phyloP scores from a whole-genome alignment of 2,113 vertebrate species.

The Ascaphus truei region DNA sequence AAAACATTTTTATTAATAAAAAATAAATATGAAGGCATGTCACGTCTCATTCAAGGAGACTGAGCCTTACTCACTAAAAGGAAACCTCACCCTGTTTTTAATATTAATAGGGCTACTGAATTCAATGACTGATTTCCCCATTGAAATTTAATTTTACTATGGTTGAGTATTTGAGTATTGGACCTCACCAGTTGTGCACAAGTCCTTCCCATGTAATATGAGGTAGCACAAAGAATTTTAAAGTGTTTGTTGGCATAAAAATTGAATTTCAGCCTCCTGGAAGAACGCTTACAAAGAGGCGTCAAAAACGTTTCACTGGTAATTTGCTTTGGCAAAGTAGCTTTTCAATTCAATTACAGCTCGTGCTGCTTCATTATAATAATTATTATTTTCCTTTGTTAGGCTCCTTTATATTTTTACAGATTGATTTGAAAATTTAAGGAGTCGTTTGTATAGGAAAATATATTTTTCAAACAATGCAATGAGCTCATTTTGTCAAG shows the following conservation, averaged over 20 bases:
- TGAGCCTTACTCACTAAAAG: no score
- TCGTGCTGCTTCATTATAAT: slow-evolving; percentile 27
- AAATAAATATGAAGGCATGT: no score
- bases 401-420: slow-evolving; percentile 15
- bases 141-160: no score
- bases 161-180: no score
- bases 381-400: slow-evolving; percentile 20
- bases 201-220: no score
- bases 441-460: not conserved
- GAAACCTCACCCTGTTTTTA: no score
- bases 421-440: slow-evolving; percentile 15
- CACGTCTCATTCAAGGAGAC: no score
- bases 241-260: slow-evolving; percentile 17
- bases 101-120: no score
- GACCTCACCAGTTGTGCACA: no score
- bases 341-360: slow-evolving; percentile 31
- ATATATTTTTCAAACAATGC: slow-evolving; percentile 1
- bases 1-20: no score
- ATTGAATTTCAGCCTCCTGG: not conserved
- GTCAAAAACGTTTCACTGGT: slow-evolving; percentile 20
- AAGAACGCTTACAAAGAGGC: slow-evolving; percentile 27
- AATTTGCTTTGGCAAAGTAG: slow-evolving; percentile 32
- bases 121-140: no score
- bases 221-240: no score
- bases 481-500: slow-evolving; percentile 2